Evolutionary conservation across 2,888 invertebrate species (phyloP).

Genomic region (Stenoptilia bipunctidactyla): DNA sequence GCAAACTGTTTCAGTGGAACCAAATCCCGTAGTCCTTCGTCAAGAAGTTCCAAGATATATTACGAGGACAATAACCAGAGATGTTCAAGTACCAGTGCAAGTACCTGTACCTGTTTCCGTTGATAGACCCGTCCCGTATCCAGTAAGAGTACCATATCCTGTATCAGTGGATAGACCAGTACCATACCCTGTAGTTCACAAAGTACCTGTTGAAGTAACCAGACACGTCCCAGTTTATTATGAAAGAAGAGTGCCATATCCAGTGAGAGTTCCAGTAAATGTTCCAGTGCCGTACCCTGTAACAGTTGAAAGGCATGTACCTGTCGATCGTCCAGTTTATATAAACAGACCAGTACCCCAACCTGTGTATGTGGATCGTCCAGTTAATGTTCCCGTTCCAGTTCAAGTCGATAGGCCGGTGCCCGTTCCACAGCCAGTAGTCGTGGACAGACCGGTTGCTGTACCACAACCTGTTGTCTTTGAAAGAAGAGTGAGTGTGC

Average conservation of each 20-base stretch:
- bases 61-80: conserved; percentile 54
- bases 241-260: conserved; percentile 59
- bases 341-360: conserved; percentile 66
- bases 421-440: conserved; percentile 46
- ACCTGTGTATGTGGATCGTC: conserved; percentile 69
- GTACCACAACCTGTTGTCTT: conserved; percentile 27
- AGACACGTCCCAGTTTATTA: conserved; percentile 60
- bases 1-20: conserved; percentile 47
- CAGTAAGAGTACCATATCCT: conserved; percentile 64
- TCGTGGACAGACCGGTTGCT: conserved; percentile 34
- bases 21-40: conserved; percentile 54
- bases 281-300: conserved; percentile 74
- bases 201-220: conserved; percentile 61
- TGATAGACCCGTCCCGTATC: conserved; percentile 56
- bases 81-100: conserved; percentile 55
- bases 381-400: conserved; percentile 72
- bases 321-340: conserved; percentile 70
- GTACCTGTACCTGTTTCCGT: conserved; percentile 65
- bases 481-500: conserved; percentile 27
- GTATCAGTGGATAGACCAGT: conserved; percentile 65
- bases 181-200: conserved; percentile 64
- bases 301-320: conserved; percentile 68
- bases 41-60: conserved; percentile 58
- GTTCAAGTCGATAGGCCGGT: conserved; percentile 70
- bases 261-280: conserved; percentile 62